These are phyloP conservation scores for Sipunculus nudus DNA, from an alignment of 2,888 invertebrate genomes.

Conservation along the genomic window DNA sequence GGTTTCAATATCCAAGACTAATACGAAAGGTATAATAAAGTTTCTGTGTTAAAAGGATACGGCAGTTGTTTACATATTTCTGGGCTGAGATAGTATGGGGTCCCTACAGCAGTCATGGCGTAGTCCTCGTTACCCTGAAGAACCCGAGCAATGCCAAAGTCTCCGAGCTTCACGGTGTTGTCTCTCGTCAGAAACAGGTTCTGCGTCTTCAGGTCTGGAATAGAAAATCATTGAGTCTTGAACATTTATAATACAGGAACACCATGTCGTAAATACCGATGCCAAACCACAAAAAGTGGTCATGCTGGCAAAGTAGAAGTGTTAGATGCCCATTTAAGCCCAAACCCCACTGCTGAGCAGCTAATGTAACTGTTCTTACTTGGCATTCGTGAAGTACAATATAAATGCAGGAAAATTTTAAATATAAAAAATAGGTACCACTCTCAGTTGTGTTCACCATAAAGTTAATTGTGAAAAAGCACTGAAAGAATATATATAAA, in stretches of 20 bases:
- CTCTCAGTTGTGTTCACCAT: too few species aligned
- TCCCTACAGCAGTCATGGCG: slow-evolving; percentile 58
- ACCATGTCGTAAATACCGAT: background rate
- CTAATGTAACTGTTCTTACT: too few species aligned
- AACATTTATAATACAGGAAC: background rate
- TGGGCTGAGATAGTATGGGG: slow-evolving; percentile 62
- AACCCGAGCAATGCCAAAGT: slow-evolving; percentile 59
- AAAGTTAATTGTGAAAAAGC: too few species aligned
- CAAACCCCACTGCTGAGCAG: too few species aligned
- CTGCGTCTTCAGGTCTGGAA: slow-evolving; percentile 60
- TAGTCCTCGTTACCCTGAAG: slow-evolving; percentile 46
- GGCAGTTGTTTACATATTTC: slow-evolving; percentile 59
- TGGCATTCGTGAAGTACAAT: too few species aligned
- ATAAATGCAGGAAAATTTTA: too few species aligned
- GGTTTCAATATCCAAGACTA: too few species aligned
- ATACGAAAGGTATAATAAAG: background rate
- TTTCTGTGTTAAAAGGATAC: slow-evolving; percentile 52
- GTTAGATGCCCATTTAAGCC: too few species aligned
- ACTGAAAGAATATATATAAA: too few species aligned
- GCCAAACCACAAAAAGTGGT: background rate
- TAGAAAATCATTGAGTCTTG: background rate
- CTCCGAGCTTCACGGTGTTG: slow-evolving; percentile 57
- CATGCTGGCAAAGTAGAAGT: background rate
- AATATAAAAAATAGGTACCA: too few species aligned
- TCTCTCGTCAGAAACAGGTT: slow-evolving; percentile 56